Conservation (phyloP, 2,888 invertebrate genomes). For the Amiota mariae region DNA sequence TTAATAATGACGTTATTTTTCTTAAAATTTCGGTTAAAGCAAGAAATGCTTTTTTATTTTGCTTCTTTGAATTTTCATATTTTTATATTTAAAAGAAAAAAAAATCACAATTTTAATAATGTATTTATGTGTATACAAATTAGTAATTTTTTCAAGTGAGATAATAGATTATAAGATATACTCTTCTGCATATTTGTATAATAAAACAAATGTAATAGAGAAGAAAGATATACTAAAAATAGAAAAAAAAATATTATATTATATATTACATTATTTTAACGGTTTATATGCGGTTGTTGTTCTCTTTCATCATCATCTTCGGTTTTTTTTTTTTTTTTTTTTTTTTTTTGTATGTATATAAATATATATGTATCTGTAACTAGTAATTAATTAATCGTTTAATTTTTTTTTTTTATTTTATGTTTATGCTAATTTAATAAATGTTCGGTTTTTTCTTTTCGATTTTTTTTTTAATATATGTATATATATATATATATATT, state of each 20-base stretch:
- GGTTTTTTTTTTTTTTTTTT: background rate
- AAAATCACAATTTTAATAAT: no score
- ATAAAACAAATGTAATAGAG: background rate
- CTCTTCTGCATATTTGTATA: no score
- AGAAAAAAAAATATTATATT: background rate
- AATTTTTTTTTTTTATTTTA: conserved; percentile 26
- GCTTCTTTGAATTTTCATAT: no score
- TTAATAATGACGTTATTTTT: no score
- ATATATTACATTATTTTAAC: no score
- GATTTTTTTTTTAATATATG: conserved; percentile 11
- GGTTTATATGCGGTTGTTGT: background rate
- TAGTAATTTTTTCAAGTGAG: no score
- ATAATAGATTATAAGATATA: no score
- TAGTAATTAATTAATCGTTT: conserved; percentile 20
- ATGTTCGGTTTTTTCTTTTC: background rate
- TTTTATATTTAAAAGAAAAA: no score
- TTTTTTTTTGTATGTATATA: conserved; percentile 16
- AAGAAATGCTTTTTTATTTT: no score
- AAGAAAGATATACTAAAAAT: background rate
- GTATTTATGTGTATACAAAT: no score
- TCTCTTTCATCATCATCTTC: background rate
- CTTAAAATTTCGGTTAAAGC: no score
- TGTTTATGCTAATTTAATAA: conserved; percentile 17
- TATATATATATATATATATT: conserved; percentile 2
- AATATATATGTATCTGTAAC: conserved; percentile 30